Evolutionary conservation across 2,797 vertebrate species (phyloP), one percentile per base, ranked within the genome.

Genomic region (Gymnothorax javanicus): DNA sequence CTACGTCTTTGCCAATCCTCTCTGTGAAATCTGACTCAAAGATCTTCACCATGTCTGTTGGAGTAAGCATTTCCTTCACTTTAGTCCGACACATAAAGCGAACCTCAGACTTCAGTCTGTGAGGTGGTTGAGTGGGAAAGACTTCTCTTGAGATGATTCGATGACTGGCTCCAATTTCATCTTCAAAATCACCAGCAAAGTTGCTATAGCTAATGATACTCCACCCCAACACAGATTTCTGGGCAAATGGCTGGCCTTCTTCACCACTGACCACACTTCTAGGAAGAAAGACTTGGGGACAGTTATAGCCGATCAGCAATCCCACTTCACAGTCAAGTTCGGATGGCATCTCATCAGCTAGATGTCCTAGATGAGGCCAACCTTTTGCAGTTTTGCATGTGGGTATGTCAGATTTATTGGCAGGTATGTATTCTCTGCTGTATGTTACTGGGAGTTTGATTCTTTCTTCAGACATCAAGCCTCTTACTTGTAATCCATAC

Each of bases 401-500:
- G n/a, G n/a, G n/a, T n/a, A n/a, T n/a, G 88, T 89, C 20, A 84
- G 84, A 83, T 87, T 62, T 52, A 67, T 89, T 89, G n/a, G 88
- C 85, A n/a, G 89, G 89, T 73, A 89, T 90, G 33, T 82, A 90
- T 9, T 90, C 79, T 67, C 87, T 86, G 43, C 85, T 87, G 20
- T 89, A 89, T 58, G 84, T 84, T 82, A 54, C 62, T 86, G 86
- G 89, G 33, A 43, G 33, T 43, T 43, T 43, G 33, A 43, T 82
- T 69, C 64, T 87, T 3, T 83, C 81, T 62, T 27, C 58, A 59
- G 83, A 57, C 64, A 82, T 43, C 33, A 87, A 59, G 13, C 79
- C 20, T 15, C 79, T 82, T 20, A 88, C 85, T 86, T 90, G 89
- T 20, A 91, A 1, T 20, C 87, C 86, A 52, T 84, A 71, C 4